Evolutionary conservation across 2,797 vertebrate genomes (phyloP), one percentile per base, ranked within the genome.

Genomic region (Dallia pectoralis): DNA sequence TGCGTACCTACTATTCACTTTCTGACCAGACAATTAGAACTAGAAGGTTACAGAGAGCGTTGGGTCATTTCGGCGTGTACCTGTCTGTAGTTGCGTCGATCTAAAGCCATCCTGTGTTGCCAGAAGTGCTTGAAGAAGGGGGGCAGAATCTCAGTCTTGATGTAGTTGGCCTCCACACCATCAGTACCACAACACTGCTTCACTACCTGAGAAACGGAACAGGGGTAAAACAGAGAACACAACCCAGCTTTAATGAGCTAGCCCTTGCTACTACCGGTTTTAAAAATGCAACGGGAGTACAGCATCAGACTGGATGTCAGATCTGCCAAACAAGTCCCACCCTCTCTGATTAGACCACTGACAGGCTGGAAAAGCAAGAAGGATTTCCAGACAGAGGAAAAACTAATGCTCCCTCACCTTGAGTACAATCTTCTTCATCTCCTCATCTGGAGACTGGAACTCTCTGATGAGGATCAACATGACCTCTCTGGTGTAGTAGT

Each of bases 51-150:
- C 40, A 40, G 40, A 12, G 12, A 44, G 40, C 2, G 1, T 44
- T 44, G 40, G 40, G 40, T 12, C 40, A 44, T 6, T 44, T n/a
- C 53, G 3, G 12, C 14, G 6, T 25, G 74, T 80, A 98, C 98
- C 94, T 99, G 98, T 96, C 98, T 95, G 88, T 99, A 99, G 91
- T 99, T 99, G 83, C 98, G 96, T 86, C 98, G 93, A 91, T 99
- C 98, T 87, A 99, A 85, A 16, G 98, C 98, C 97, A 99, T 99
- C 90, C 98, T 93, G 88, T 99, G 98, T 84, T 99, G 98, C 98
- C 98, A 99, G 79, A 99, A 99, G 85, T 99, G 97, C 85, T 99
- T 99, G 90, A 99, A 99, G 93, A 99, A 99, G 0, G 98, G 97
- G 0, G 98, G 98, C 76, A 99, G 93, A 88, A 99, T 99, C 90